phyloP scores from a whole-genome alignment of 2,888 invertebrate genomes.

The Andrena dorsata region DNA sequence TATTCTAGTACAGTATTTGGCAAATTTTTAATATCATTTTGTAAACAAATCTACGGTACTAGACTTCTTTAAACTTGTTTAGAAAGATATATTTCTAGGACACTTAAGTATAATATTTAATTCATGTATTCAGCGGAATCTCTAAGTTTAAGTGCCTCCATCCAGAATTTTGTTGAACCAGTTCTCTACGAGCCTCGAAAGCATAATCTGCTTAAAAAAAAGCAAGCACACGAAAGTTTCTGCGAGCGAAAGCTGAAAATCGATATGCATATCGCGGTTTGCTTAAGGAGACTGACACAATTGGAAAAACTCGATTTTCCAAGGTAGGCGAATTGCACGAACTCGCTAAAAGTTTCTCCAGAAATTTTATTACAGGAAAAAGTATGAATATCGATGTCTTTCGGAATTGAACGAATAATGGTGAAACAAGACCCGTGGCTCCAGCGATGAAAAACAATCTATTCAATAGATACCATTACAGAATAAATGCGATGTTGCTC shows the following conservation, averaged over 20 bases:
- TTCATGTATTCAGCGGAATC: background rate
- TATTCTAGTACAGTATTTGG: no score
- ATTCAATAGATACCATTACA: no score
- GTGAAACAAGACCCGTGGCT: background rate
- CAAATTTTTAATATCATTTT: no score
- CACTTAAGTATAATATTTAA: background rate
- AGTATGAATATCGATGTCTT: conserved; percentile 9
- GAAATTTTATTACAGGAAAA: no score
- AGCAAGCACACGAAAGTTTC: background rate
- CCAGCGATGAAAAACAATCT: background rate
- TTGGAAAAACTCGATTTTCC: conserved; percentile 4
- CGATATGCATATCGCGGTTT: conserved; percentile 16
- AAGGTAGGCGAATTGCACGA: background rate
- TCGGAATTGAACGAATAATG: background rate
- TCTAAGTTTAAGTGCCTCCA: background rate
- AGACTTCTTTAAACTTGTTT: no score
- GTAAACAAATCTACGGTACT: no score
- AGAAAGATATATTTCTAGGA: background rate
- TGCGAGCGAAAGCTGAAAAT: background rate
- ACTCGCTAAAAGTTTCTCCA: conserved; percentile 3
- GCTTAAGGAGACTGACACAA: background rate
- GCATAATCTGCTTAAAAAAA: no score
- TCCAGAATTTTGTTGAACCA: background rate
- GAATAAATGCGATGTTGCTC: no score
- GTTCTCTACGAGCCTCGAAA: background rate